Conservation (phyloP, 2,888 invertebrate genomes). For the Pteria penguin region DNA sequence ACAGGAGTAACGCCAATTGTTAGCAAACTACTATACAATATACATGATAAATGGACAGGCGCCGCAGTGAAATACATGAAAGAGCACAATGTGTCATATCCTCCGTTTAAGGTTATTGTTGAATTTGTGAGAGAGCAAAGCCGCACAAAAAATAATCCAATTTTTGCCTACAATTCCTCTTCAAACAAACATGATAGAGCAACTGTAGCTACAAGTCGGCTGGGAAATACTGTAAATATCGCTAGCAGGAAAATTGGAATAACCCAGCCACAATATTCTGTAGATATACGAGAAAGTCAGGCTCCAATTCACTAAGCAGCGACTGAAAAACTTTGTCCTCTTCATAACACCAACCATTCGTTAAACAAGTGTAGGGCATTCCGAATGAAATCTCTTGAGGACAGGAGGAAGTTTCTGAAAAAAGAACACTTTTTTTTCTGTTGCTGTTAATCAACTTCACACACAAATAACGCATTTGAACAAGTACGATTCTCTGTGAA, state of each 20-base stretch:
- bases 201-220: background rate
- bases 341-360: slow-evolving; percentile 11
- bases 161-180: background rate
- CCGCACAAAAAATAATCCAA: background rate
- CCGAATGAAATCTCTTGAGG: slow-evolving; percentile 11
- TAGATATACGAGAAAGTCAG: background rate
- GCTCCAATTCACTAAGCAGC: too few relatives aligned
- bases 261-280: background rate
- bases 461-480: slow-evolving; percentile 7
- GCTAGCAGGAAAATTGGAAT: background rate
- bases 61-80: slow-evolving; percentile 1
- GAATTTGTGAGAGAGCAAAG: slow-evolving; percentile 1
- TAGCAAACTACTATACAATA: background rate
- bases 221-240: background rate
- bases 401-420: slow-evolving; percentile 14
- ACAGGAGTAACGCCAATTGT: background rate
- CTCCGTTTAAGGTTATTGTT: slow-evolving; percentile 7
- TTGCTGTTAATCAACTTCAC: slow-evolving; percentile 19
- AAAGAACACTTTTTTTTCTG: slow-evolving; percentile 16
- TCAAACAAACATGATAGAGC: background rate
- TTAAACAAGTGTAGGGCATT: slow-evolving; percentile 18
- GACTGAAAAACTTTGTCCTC: background rate
- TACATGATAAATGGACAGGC: slow-evolving; percentile 4
- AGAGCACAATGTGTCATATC: background rate
- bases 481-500: background rate